phyloP scores from a whole-genome alignment of 1,140 invertebrate genomes.

The Nymphalis io region DNA sequence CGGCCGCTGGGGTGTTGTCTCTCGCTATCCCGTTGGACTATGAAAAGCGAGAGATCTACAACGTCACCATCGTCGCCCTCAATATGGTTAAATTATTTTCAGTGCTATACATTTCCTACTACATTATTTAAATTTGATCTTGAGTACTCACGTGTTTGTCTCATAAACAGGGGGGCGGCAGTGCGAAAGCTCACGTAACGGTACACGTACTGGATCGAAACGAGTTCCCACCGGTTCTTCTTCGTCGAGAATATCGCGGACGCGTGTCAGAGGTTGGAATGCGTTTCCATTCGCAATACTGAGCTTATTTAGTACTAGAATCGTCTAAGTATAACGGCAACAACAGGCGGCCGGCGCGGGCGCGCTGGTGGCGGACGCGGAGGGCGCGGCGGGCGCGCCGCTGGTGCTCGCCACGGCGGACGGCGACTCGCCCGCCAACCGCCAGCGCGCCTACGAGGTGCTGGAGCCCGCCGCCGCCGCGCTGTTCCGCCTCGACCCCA shows the following conservation, averaged over 20 bases:
- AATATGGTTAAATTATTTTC: conserved; percentile 86
- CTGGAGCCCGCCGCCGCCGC: conserved; percentile 86
- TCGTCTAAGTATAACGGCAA: background rate
- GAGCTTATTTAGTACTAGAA: background rate
- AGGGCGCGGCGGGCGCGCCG: conserved; percentile 79
- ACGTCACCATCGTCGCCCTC: conserved; percentile 90
- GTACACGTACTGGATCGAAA: conserved; percentile 90
- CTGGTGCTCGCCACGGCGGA: conserved; percentile 90
- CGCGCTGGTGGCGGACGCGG: conserved; percentile 83
- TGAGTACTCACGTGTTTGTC: background rate
- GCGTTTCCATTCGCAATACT: background rate
- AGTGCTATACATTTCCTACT: no score
- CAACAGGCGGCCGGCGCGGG: conserved; percentile 46
- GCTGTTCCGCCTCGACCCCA: conserved; percentile 93
- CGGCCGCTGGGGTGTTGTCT: conserved; percentile 90
- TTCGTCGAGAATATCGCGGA: conserved; percentile 84
- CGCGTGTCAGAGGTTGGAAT: conserved; percentile 51
- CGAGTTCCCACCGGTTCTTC: conserved; percentile 93
- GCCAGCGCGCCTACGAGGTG: conserved; percentile 91
- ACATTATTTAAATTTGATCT: background rate
- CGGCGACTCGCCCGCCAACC: conserved; percentile 90
- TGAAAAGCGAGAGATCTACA: conserved; percentile 88
- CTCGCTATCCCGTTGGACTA: conserved; percentile 89
- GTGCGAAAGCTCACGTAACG: conserved; percentile 85
- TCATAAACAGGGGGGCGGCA: conserved; percentile 83